These are phyloP conservation scores for Urocynchramus pylzowi DNA, from an alignment of 2,113 vertebrate genomes.

Conservation along the genomic window DNA sequence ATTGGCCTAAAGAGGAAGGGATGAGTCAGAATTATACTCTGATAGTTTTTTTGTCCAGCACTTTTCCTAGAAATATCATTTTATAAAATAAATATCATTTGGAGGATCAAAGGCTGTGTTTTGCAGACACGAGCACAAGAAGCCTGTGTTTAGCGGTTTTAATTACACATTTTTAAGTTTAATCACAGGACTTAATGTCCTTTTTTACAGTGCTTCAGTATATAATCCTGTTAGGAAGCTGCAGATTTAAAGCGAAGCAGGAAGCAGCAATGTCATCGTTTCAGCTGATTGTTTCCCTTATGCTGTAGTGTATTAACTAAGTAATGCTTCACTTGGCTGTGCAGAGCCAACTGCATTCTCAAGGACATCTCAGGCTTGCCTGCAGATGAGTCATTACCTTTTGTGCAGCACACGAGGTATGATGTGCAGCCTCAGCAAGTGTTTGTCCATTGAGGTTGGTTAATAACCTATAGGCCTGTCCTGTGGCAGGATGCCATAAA, in stretches of 20 bases:
- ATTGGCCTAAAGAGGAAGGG: neutral
- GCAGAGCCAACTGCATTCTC: neutral
- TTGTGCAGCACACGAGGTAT: neutral
- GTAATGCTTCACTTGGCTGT: constrained; percentile 27
- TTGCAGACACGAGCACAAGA: neutral
- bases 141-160: neutral
- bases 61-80: neutral
- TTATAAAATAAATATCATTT: neutral
- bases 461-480: constrained; percentile 37
- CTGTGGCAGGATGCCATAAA: neutral
- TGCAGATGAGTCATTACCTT: constrained; percentile 39
- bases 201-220: neutral
- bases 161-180: neutral
- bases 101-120: neutral
- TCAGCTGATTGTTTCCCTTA: constrained; percentile 33
- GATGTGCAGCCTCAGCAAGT: constrained; percentile 44
- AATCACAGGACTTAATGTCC: neutral
- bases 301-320: constrained; percentile 24
- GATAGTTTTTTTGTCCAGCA: neutral
- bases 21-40: neutral
- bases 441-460: constrained; percentile 27
- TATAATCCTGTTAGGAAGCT: constrained; percentile 47
- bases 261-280: constrained; percentile 40
- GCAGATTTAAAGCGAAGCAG: constrained; percentile 23
- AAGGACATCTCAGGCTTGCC: constrained; percentile 32